These are phyloP conservation scores for Empidonax traillii DNA, from an alignment of 2,113 vertebrate genomes.

Conservation along the genomic window DNA sequence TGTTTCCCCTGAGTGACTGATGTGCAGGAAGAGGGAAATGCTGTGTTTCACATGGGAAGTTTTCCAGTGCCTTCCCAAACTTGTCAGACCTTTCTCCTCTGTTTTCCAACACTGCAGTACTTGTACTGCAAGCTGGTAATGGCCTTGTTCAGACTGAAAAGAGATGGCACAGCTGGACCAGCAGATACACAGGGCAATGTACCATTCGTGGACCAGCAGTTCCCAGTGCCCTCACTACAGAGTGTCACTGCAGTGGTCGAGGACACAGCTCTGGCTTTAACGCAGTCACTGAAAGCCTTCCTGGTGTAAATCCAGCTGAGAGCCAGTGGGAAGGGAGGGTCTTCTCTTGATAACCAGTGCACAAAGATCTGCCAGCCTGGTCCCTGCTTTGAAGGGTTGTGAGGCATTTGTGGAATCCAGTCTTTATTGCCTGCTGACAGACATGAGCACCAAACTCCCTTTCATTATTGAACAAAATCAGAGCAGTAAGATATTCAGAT, in stretches of 20 bases:
- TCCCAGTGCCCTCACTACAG: background rate
- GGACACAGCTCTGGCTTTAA: background rate
- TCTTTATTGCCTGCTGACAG: background rate
- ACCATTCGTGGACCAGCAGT: background rate
- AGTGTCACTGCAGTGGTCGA: background rate
- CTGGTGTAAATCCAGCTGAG: background rate
- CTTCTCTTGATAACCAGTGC: background rate
- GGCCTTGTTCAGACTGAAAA: background rate
- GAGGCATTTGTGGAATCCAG: background rate
- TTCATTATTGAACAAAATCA: background rate
- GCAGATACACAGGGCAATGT: background rate
- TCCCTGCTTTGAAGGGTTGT: background rate
- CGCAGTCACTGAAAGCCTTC: accelerated
- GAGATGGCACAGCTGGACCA: background rate
- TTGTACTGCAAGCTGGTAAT: background rate
- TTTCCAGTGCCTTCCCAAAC: background rate
- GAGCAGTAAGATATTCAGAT: background rate
- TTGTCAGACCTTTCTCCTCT: background rate
- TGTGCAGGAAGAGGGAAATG: background rate
- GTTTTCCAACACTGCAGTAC: background rate
- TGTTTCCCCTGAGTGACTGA: background rate
- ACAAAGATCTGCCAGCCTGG: background rate
- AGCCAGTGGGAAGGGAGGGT: background rate
- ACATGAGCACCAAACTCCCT: background rate
- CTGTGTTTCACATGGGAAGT: background rate